Conservation (phyloP, 2,113 vertebrate species). For the Tenebrosternarchus preto region DNA sequence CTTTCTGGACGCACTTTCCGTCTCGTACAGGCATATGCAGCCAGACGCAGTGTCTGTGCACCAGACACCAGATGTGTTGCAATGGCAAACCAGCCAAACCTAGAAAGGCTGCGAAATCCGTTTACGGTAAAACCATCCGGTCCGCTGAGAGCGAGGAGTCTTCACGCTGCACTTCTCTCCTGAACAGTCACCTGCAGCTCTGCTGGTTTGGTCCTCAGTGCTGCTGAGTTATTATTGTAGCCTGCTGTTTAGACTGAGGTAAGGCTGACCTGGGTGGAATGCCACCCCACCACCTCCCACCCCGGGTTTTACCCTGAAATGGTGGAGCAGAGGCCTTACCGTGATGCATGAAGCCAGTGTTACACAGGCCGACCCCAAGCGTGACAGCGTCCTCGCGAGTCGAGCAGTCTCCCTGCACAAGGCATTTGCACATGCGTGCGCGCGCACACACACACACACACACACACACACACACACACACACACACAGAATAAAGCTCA, state of each 20-base stretch:
- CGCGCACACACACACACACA: too few relatives aligned
- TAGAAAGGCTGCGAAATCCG: conserved; percentile 62
- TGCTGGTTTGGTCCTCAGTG: not conserved
- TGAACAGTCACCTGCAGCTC: not conserved
- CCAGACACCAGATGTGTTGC: conserved; percentile 61
- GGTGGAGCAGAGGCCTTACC: conserved; percentile 68
- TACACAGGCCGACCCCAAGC: conserved; percentile 94
- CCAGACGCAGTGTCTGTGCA: not conserved
- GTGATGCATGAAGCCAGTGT: conserved; percentile 98
- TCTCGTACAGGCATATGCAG: too few relatives aligned
- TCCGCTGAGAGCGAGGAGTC: not conserved
- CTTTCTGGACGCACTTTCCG: not conserved
- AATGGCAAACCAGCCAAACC: conserved; percentile 63
- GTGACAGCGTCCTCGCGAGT: conserved; percentile 93
- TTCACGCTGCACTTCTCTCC: conserved; percentile 2
- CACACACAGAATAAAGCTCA: too few relatives aligned
- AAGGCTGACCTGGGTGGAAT: not conserved
- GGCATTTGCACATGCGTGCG: too few relatives aligned
- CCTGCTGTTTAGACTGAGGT: not conserved
- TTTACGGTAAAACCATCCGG: conserved; percentile 64
- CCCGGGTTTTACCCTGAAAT: not conserved
- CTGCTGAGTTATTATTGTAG: not conserved
- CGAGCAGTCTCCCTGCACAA: conserved; percentile 88
- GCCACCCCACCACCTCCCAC: not conserved
- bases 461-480: too few relatives aligned